Evolutionary conservation across 2,888 invertebrate genomes (phyloP), one percentile per base, ranked within the genome.

Genomic region (Syritta pipiens): DNA sequence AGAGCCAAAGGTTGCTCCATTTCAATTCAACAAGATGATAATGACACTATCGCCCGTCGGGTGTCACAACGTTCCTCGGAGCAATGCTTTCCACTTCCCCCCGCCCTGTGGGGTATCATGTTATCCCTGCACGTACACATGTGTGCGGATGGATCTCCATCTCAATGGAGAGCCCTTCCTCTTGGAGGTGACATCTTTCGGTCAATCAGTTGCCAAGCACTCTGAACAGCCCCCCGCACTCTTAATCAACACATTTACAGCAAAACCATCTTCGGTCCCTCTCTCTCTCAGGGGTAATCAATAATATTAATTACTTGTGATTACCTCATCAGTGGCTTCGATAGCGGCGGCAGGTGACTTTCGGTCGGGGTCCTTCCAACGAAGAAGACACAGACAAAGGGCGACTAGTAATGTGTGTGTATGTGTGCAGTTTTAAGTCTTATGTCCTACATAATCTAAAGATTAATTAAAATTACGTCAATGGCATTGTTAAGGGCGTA

Each of bases 391-490:
- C 24, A 26, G 22, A 35, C 20, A 40, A 37, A 40, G 37, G 14
- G 35, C 14, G 6, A 9, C 17, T n/a, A 35, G 14, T 22, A 12
- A 22, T 30, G 19, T 3, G 30, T 28, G n/a, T 17, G 32, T 10
- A 9, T 10, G 24, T 28, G 12, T 44, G 59, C 30, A 44, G 19
- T 44, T 59, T 59, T 28, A 42, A 59, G 59, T 44, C 20, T 42
- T 17, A 42, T 44, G 44, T 44, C 28, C 40, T 59, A 44, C 42
- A 44, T 12, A 44, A 44, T 59, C 44, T 42, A 59, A 59, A 42
- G 28, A 30, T 42, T 59, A 59, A 59, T 59, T 59, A 59, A 44
- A 44, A 44, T 44, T 59, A 59, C 59, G 59, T 57, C 40, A 57
- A 40, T 40, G 55, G 40, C 17, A 19, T 42, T 19, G 28, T 6